Percentiles rank a stretch among this genome's conserved stretches.
These are phyloP conservation scores for Mystacornis crossleyi DNA, from an alignment of 2,113 vertebrate species.

Conservation along the genomic window DNA sequence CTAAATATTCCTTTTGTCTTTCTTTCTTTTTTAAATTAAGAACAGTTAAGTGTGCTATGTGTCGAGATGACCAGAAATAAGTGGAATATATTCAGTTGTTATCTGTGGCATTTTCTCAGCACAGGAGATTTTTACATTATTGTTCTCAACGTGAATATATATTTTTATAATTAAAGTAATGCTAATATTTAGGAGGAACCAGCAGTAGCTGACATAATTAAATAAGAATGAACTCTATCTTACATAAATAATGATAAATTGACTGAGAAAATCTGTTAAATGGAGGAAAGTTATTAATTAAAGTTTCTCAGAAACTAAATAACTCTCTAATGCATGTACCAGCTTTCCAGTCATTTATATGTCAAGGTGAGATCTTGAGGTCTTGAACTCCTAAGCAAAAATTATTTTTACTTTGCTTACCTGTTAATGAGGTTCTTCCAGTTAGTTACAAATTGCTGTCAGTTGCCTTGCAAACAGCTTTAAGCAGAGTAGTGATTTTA, in stretches of 20 bases:
- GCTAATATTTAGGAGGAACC: neutral
- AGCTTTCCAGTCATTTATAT: neutral
- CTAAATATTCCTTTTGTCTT: neutral
- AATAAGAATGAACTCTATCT: neutral
- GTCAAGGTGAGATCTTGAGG: neutral
- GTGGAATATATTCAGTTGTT: neutral
- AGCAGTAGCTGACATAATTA: neutral
- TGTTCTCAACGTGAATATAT: neutral
- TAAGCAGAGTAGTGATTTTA: conserved; percentile 8
- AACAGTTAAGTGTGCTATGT: neutral
- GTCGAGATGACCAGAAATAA: neutral
- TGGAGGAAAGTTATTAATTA: neutral
- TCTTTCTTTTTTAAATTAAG: neutral
- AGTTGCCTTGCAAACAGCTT: neutral
- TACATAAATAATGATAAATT: neutral
- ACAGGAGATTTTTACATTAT: neutral
- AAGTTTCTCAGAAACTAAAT: neutral
- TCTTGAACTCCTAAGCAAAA: neutral
- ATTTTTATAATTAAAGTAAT: conserved; percentile 8
- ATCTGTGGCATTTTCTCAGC: conserved; percentile 2
- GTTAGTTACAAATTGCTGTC: neutral
- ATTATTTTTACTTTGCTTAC: neutral
- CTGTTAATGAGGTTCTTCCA: neutral
- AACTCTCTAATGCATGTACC: neutral
- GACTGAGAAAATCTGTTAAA: neutral